Evolutionary conservation across 2,888 invertebrate genomes (phyloP), one percentile per base, ranked within the genome.

Genomic region (Candidula unifasciata): DNA sequence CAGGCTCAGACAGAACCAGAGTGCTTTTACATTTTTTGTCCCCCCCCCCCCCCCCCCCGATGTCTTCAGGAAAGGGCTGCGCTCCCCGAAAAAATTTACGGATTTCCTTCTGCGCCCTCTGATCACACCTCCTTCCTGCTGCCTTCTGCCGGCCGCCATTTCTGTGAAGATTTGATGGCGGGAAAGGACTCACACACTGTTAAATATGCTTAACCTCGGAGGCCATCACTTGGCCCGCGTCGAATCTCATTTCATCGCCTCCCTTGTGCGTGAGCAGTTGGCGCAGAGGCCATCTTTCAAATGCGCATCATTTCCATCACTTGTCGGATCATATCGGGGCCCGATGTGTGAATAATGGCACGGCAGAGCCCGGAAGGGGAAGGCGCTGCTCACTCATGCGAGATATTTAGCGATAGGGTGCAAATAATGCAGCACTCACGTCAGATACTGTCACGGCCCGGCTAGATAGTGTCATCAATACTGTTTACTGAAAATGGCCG

Each of bases 291-390:
- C 82, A 57, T 82, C 82, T 82, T 82, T 82, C 82, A 82, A 82
- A 82, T 82, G 82, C 82, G 73, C 82, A 82, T 82, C 82, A 82
- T 82, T 82, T 73, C 82, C 64, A 82, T 82, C 82, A 74, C 82
- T 60, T 64, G 82, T 74, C 82, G 82, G 82, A 82, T 82, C 82
- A 82, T 82, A 82, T 82, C 82, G 82, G 54, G 80, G 60, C 30
- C 71, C 71, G 57, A 82, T 74, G 82, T 82, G 82, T 82, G 82
- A 82, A 82, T 82, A 82, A 82, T 82, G 82, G 74, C 82, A 54
- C 73, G 73, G n/a, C 74, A 44, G 73, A 60, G 52, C 54, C 80
- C 60, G 54, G 37, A 35, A 37, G 57, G 57, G 33, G 37, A 24
- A 35, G 37, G 60, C 27, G n/a, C 30, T 82, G 82, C 82, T 74